A percentile compares a stretch with the other conserved stretches of the same genome.
These are phyloP conservation scores for Dysmachus trigonus DNA, from an alignment of 2,888 invertebrate genomes.

Conservation along the genomic window DNA sequence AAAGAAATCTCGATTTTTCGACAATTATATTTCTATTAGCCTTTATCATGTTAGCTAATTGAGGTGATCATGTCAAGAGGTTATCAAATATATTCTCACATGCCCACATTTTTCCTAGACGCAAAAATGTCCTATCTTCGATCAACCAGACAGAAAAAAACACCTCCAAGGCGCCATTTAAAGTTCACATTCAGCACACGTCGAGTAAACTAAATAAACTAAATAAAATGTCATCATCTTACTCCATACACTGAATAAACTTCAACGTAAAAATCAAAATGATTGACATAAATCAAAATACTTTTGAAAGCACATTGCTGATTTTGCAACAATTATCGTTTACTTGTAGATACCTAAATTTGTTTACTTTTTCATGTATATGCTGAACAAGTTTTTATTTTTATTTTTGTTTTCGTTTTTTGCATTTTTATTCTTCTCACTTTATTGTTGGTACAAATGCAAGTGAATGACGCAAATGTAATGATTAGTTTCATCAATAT, in stretches of 20 bases:
- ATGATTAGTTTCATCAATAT: constrained; percentile 25
- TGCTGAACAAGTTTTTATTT: background rate
- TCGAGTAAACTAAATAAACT: background rate
- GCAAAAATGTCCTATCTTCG: background rate
- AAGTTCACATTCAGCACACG: background rate
- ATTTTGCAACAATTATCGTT: background rate
- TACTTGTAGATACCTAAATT: background rate
- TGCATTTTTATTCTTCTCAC: background rate
- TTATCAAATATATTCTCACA: background rate
- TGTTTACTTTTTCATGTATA: background rate
- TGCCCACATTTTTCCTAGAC: background rate
- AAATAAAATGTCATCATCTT: background rate
- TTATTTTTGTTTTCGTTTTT: background rate
- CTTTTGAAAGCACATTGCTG: background rate
- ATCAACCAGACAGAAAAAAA: background rate
- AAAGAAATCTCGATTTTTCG: background rate
- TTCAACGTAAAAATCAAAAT: background rate
- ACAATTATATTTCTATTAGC: background rate
- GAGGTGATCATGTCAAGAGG: background rate
- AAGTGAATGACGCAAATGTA: constrained; percentile 3
- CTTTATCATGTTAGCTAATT: background rate
- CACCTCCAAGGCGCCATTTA: background rate
- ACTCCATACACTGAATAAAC: background rate
- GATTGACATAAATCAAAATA: background rate
- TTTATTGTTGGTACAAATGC: background rate